Base-by-base conservation (phyloP, 2,797 vertebrate species). In the Danio jaintianensis region DNA sequence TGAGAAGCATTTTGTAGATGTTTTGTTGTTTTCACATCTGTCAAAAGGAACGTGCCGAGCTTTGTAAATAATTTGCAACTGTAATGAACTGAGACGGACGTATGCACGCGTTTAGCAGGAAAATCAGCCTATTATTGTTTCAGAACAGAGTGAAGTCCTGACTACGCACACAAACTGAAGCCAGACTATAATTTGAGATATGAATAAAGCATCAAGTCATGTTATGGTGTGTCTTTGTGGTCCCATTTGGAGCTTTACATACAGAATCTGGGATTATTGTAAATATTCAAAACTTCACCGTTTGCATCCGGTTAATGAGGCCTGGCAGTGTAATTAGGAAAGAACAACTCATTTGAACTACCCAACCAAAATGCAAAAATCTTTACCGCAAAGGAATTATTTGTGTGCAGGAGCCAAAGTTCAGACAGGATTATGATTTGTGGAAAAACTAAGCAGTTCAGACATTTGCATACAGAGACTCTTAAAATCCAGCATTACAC, bases 301-400 rank as follows among this genome's bases (percentile, higher is more conserved):
- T 69, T 69, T 52, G 66, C 47, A 52, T 69, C 15, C 9, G 52
- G 9, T 18, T 38, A 69, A 69, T 38, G 66, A 9, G 15, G 9
- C 66, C 9, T 52, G 16, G 11, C 47, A n/a, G 29, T 36, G 8
- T 18, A 69, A 38, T 69, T 69, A n/a, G 15, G 47, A 0, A 52
- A 8, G 66, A 52, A 38, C 15, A 50, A n/a, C 47, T 12, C 1
- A 11, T 38, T 68, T 52, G 29, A 68, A 52, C 9, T 3, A 38
- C n/a, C 66, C 47, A 69, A 69, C 50, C 47, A 50, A 68, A 50
- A 68, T 68, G 47, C 45, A 52, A 48, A 64, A 8, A 48, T 47
- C 15, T 68, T 48, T 16, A 10, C 13, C 50, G 5, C 13, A 7
- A 36, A 58, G 18, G 5, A 58, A 20, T 15, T 68, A 16, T 22